Evolutionary conservation across 2,797 vertebrate genomes (phyloP).

Genomic region (Alcedo atthis): DNA sequence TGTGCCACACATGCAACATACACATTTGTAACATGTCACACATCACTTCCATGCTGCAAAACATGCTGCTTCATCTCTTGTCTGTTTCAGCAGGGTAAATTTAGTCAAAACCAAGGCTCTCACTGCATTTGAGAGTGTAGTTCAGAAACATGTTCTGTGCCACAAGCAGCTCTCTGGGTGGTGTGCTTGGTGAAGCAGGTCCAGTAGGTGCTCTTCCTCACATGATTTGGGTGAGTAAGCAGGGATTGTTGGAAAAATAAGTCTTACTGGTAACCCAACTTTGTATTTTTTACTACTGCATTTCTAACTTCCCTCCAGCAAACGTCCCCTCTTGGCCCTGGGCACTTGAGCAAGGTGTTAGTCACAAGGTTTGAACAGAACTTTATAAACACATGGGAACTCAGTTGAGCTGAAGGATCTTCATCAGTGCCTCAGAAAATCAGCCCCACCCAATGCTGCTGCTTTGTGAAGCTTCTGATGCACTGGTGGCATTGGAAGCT

Average conservation of each 20-base stretch:
- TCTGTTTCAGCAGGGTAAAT: neutral
- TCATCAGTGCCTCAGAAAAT: constrained; percentile 18
- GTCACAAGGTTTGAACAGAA: constrained; percentile 33
- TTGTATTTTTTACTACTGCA: constrained; percentile 10
- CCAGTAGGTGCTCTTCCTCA: neutral
- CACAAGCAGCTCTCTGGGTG: neutral
- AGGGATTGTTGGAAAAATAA: neutral
- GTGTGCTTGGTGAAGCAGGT: neutral
- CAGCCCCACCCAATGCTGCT: neutral
- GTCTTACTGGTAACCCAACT: neutral
- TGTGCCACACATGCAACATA: constrained; percentile 42
- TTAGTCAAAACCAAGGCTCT: neutral
- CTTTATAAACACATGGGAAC: constrained; percentile 58
- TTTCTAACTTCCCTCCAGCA: neutral
- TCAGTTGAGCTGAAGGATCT: neutral
- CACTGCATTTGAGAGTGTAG: neutral
- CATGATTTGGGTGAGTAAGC: neutral
- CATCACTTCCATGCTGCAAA: neutral
- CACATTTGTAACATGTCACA: constrained; percentile 59
- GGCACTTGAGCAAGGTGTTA: constrained; percentile 59
- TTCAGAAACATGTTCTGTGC: neutral
- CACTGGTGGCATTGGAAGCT: constrained; percentile 1
- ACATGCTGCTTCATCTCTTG: neutral
- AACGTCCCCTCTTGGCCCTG: neutral
- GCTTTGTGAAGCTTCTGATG: constrained; percentile 46